Conservation (phyloP, 2,113 vertebrate genomes). For the Rhabdornis inornatus region DNA sequence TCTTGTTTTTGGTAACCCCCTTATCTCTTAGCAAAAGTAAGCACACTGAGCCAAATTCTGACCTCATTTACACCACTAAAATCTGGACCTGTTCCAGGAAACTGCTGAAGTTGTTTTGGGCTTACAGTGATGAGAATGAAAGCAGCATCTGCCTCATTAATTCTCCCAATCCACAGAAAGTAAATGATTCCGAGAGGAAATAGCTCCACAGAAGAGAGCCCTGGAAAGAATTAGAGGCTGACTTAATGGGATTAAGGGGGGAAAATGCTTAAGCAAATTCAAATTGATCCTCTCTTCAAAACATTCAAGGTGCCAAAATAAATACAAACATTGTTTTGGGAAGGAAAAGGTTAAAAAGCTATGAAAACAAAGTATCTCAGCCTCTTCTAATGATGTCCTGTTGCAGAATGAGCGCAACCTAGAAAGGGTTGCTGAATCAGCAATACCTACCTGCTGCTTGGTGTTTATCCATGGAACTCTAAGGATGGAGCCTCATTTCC, state of each 20-base stretch:
- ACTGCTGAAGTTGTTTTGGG: constrained; percentile 46
- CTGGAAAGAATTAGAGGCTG: constrained; percentile 71
- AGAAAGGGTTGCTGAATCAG: not conserved
- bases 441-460: not conserved
- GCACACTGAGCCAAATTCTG: constrained; percentile 15
- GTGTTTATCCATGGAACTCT: not conserved
- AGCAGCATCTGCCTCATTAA: constrained; percentile 56
- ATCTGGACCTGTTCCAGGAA: not conserved
- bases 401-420: not conserved
- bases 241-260: constrained; percentile 69
- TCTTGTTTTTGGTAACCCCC: not conserved
- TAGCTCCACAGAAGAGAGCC: constrained; percentile 61
- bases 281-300: constrained; percentile 47
- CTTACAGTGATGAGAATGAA: constrained; percentile 58
- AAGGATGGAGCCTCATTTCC: not conserved
- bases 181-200: constrained; percentile 71
- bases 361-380: constrained; percentile 50
- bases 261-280: constrained; percentile 53
- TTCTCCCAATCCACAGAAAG: constrained; percentile 60
- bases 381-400: constrained; percentile 27
- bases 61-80: constrained; percentile 42
- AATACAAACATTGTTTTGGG: constrained; percentile 60
- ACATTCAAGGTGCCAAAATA: constrained; percentile 49
- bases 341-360: constrained; percentile 75
- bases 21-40: constrained; percentile 31